Evolutionary conservation across 2,797 vertebrate genomes (phyloP).

Genomic region (Brachyrhaphis roseni): DNA sequence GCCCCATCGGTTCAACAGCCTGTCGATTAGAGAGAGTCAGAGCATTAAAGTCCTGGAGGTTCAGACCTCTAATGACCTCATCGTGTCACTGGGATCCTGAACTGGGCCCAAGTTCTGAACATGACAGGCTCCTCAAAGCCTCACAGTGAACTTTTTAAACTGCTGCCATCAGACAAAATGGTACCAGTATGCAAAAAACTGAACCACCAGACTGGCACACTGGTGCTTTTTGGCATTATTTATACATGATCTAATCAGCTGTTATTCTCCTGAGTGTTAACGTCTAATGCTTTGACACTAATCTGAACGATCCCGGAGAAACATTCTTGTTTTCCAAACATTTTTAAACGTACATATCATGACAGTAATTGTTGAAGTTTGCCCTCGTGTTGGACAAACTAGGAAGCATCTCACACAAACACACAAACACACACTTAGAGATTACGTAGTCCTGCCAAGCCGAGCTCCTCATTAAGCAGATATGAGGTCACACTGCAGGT

Average conservation of each 20-base stretch:
- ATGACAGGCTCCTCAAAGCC: not conserved
- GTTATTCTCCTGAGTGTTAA: not conserved
- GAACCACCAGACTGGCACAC: not conserved
- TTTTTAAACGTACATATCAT: constrained; percentile 5
- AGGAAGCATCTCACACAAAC: constrained; percentile 42
- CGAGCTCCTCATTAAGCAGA: constrained; percentile 71
- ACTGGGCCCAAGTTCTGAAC: not conserved
- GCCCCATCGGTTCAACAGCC: not conserved
- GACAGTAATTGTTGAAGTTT: constrained; percentile 35
- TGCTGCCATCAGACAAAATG: not conserved
- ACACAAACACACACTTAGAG: constrained; percentile 21
- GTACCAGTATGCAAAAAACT: not conserved
- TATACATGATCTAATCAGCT: not conserved
- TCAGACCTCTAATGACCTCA: not conserved
- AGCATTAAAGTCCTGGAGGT: not conserved
- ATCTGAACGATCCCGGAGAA: not conserved
- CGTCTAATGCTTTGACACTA: not conserved
- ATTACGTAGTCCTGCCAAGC: constrained; percentile 26
- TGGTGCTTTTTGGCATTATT: not conserved
- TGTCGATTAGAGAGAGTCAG: not conserved
- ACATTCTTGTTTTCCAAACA: not conserved
- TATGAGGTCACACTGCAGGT: constrained; percentile 68
- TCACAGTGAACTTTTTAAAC: not conserved
- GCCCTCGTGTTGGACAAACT: constrained; percentile 35
- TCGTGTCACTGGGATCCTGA: not conserved